These are phyloP conservation scores for Lithobates pipiens DNA, from an alignment of 2,797 vertebrate genomes.

Conservation along the genomic window DNA sequence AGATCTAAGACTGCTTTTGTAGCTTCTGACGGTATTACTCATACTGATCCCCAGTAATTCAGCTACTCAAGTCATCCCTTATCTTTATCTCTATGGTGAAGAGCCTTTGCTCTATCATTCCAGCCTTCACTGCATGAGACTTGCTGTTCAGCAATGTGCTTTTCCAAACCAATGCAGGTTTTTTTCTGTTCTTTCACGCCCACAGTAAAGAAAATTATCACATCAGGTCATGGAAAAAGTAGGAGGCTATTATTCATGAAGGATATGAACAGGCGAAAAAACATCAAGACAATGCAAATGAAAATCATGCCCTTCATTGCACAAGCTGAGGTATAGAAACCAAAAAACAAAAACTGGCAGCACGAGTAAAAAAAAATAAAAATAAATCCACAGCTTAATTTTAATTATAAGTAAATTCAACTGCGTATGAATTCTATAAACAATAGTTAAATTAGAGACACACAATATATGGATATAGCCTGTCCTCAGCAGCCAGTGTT, in stretches of 20 bases:
- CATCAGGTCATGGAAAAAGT: slow-evolving; percentile 69
- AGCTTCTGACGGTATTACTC: slow-evolving; percentile 20
- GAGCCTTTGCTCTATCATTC: slow-evolving; percentile 27
- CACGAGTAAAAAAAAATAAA: background rate
- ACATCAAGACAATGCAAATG: slow-evolving; percentile 56
- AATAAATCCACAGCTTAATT: background rate
- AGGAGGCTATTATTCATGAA: slow-evolving; percentile 70
- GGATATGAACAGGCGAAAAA: slow-evolving; percentile 63
- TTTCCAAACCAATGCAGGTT: slow-evolving; percentile 58
- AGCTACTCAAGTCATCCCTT: slow-evolving; percentile 31
- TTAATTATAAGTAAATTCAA: slow-evolving; percentile 15
- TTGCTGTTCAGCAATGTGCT: slow-evolving; percentile 65
- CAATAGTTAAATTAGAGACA: background rate
- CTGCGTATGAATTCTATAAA: background rate
- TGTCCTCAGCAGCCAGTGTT: slow-evolving; percentile 17
- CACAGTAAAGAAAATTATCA: slow-evolving; percentile 69
- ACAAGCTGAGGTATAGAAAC: background rate
- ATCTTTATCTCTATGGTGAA: slow-evolving; percentile 26
- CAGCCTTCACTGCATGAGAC: slow-evolving; percentile 65
- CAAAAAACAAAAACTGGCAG: slow-evolving; percentile 8
- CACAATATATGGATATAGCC: background rate
- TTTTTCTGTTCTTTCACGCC: slow-evolving; percentile 66
- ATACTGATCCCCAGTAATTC: slow-evolving; percentile 42
- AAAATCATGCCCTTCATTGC: slow-evolving; percentile 34
- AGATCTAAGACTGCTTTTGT: slow-evolving; percentile 51